Conservation (phyloP, 2,113 vertebrate genomes). For the Cricetomys ansorgei region DNA sequence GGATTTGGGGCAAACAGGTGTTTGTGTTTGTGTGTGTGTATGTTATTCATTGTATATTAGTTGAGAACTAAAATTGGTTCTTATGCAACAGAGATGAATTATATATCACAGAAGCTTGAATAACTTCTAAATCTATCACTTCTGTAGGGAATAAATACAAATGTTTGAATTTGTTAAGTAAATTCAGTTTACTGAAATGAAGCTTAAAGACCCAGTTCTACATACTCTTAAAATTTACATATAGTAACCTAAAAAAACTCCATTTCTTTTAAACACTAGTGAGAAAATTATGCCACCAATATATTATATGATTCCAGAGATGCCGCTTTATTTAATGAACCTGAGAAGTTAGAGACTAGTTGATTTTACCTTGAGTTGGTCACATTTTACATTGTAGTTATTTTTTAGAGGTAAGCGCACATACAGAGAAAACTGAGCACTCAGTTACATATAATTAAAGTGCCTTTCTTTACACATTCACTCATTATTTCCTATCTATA, state of each 20-base stretch:
- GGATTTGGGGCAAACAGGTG: slow-evolving; percentile 1
- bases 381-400: not conserved
- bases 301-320: slow-evolving; percentile 32
- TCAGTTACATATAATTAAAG: slow-evolving; percentile 20
- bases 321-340: slow-evolving; percentile 18
- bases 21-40: slow-evolving; percentile 67
- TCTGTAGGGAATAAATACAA: slow-evolving; percentile 19
- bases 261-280: not conserved
- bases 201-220: not conserved
- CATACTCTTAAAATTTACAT: slow-evolving; percentile 22
- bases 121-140: slow-evolving; percentile 41
- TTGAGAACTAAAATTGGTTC: slow-evolving; percentile 50
- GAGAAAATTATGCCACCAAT: not conserved
- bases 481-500: not conserved
- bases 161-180: slow-evolving; percentile 45
- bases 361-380: slow-evolving; percentile 24
- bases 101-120: slow-evolving; percentile 56
- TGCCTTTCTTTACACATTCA: not conserved
- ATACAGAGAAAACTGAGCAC: not conserved
- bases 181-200: slow-evolving; percentile 53
- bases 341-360: not conserved
- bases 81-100: slow-evolving; percentile 23
- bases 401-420: not conserved
- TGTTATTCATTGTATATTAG: slow-evolving; percentile 33
- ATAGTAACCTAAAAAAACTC: not conserved